Evolutionary conservation across 2,113 vertebrate genomes (phyloP).

Genomic region (Eira barbara): DNA sequence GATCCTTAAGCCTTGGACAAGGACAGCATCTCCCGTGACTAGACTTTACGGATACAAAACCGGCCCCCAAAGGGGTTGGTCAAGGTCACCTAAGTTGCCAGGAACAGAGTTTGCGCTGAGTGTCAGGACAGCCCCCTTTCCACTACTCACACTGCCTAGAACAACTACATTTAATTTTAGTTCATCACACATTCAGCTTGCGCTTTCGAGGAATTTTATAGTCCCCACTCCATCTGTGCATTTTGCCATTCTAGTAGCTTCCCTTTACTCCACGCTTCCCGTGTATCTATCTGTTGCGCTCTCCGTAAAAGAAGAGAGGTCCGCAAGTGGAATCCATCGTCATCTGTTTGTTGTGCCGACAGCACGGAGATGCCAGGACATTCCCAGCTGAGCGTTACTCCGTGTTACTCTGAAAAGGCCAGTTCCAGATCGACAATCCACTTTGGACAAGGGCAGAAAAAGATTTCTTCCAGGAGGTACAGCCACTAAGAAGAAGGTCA

Average conservation of each 20-base stretch:
- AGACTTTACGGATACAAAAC: neutral
- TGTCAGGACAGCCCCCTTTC: neutral
- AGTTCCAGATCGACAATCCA: constrained; percentile 29
- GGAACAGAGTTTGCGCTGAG: neutral
- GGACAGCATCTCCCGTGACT: neutral
- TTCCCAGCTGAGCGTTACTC: neutral
- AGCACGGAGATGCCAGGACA: neutral
- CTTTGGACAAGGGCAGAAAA: constrained; percentile 54
- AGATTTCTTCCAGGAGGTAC: neutral
- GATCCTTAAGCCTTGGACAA: neutral
- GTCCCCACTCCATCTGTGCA: constrained; percentile 70
- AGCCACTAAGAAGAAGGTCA: neutral
- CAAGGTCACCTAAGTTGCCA: neutral
- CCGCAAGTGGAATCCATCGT: neutral
- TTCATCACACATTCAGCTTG: constrained; percentile 70
- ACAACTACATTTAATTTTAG: constrained; percentile 75
- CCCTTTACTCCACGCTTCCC: neutral
- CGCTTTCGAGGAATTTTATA: constrained; percentile 77
- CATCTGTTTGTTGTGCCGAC: neutral
- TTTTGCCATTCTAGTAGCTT: constrained; percentile 39
- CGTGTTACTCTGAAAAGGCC: constrained; percentile 11
- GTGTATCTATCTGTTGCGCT: neutral
- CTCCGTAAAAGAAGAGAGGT: neutral
- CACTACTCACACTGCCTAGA: neutral
- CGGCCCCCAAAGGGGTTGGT: neutral